These are phyloP conservation scores for Acholoe squamosa DNA, from an alignment of 2,888 invertebrate genomes.

Conservation along the genomic window DNA sequence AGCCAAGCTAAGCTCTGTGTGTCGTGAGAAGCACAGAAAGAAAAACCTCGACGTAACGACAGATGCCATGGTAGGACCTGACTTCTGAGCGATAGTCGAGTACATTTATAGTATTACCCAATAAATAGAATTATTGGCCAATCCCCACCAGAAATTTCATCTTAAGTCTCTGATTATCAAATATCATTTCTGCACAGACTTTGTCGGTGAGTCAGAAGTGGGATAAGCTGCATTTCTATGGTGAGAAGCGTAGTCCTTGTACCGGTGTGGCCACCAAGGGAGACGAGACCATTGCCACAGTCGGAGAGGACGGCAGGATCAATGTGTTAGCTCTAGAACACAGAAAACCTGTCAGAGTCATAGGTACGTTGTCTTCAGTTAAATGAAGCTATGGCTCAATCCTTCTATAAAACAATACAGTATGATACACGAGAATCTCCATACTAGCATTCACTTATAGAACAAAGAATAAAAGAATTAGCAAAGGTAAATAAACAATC, in stretches of 20 bases:
- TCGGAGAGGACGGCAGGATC: constrained; percentile 92
- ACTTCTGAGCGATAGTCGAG: constrained; percentile 43
- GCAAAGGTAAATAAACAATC: too few species aligned
- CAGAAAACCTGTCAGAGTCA: constrained; percentile 84
- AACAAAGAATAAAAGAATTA: too few species aligned
- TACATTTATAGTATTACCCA: background rate
- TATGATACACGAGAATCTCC: too few species aligned
- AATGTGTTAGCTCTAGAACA: constrained; percentile 86
- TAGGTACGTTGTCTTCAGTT: constrained; percentile 84
- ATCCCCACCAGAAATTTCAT: too few species aligned
- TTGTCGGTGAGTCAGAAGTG: constrained; percentile 85
- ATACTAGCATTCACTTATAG: too few species aligned
- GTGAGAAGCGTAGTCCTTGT: constrained; percentile 86
- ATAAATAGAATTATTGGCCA: too few species aligned
- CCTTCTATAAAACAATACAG: too few species aligned
- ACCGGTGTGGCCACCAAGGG: constrained; percentile 90
- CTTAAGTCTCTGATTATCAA: too few species aligned
- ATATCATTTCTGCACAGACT: constrained; percentile 80
- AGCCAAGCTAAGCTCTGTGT: background rate
- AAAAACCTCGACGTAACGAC: constrained; percentile 42
- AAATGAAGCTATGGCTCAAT: too few species aligned
- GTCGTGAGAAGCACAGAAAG: constrained; percentile 33
- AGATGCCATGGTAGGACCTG: background rate
- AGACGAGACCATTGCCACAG: constrained; percentile 89
- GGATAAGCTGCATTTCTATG: constrained; percentile 88